Evolutionary conservation across 2,113 vertebrate genomes (phyloP), one percentile per base, ranked within the genome.

Genomic region (Oxyruncus cristatus): DNA sequence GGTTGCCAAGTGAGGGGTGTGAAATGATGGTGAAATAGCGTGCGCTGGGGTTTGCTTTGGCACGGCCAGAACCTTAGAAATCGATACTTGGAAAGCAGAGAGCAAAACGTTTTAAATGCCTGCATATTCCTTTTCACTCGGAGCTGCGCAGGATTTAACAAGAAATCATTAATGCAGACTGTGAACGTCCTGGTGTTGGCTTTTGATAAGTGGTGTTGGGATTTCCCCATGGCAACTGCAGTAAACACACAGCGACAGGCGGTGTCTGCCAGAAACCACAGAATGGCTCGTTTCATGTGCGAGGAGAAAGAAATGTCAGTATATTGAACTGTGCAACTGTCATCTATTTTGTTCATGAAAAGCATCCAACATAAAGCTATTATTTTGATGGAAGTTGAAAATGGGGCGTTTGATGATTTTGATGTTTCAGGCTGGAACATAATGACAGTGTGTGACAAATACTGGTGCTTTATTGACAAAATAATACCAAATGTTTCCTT

Each of bases 211-310:
- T 81, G 62, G 72, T 95, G 88, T 93, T 95, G 85, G 91, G 86
- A 91, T 93, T 96, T 96, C 80, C 93, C 96, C 95, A 92, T 91
- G 96, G 96, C 88, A 97, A 95, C 96, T 50, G 53, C 92, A 78
- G 80, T 85, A 96, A 97, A 96, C 94, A 92, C 86, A 84, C 15
- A 58, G 88, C 2, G 7, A 88, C 61, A 85, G 52, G 68, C 26
- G 1, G 18, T 78, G 86, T 75, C 83, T 96, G 96, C 95, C 92
- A 97, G 89, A 78, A 94, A 77, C 61, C 67, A 83, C 92, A 96
- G 96, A 94, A 90, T 84, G 93, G 68, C 65, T 70, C 91, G 95
- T 96, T 94, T 97, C 83, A 77, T 75, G 79, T 81, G 85, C 5
- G 56, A 94, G 86, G 90, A 39, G 53, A 88, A 89, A 91, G 88